Conservation (phyloP, 2,113 vertebrate species). For the Hucho hucho region DNA sequence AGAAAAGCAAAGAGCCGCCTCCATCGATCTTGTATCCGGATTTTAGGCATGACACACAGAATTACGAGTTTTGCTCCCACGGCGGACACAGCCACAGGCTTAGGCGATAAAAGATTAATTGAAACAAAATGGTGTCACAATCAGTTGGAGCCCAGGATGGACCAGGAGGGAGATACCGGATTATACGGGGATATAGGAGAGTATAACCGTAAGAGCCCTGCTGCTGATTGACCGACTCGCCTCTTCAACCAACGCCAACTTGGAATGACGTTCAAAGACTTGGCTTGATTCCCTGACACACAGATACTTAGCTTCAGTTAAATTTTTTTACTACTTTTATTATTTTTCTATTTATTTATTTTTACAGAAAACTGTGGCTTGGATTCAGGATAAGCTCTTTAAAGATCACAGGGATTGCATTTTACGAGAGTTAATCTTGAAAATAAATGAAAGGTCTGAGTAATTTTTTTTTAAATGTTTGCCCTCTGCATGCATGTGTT, state of each 20-base stretch:
- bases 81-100: constrained; percentile 53
- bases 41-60: constrained; percentile 57
- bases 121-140: constrained; percentile 56
- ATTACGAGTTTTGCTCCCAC: constrained; percentile 50
- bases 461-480: neutral
- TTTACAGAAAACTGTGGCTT: constrained; percentile 1
- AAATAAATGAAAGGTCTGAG: neutral
- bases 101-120: constrained; percentile 70
- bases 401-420: constrained; percentile 30
- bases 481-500: constrained; percentile 2
- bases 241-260: constrained; percentile 52
- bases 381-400: constrained; percentile 27
- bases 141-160: constrained; percentile 46
- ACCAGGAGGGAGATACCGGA: constrained; percentile 26
- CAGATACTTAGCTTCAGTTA: constrained; percentile 29
- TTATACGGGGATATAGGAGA: no score
- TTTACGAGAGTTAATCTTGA: constrained; percentile 16
- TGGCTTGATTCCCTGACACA: constrained; percentile 45
- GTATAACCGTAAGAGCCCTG: constrained; percentile 12
- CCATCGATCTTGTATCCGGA: constrained; percentile 43
- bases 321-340: constrained; percentile 1
- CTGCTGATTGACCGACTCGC: constrained; percentile 49
- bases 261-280: constrained; percentile 61
- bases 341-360: constrained; percentile 6
- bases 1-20: constrained; percentile 24